Percentiles rank a stretch among this genome's conserved stretches.
Evolutionary conservation across 2,888 invertebrate genomes (phyloP).

Genomic region (Mystacides longicornis): DNA sequence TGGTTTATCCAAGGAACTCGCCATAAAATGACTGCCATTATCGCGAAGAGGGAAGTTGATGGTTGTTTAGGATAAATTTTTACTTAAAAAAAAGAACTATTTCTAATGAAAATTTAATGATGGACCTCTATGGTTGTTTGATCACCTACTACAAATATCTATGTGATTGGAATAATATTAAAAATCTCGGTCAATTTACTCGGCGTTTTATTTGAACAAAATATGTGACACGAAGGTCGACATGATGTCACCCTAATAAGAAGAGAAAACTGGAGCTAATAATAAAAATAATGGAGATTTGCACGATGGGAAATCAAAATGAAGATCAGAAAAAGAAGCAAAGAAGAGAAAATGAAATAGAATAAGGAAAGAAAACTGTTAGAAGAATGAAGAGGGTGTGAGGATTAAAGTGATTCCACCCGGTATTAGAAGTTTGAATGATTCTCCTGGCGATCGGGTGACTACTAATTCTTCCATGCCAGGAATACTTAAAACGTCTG

Average conservation of each 20-base stretch:
- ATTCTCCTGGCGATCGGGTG: no score
- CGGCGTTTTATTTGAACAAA: no score
- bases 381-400: not conserved
- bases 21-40: no score
- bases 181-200: no score
- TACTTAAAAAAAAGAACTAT: not conserved
- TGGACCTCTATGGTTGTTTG: no score
- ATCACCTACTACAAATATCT: no score
- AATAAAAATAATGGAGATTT: slow-evolving; percentile 1
- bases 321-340: not conserved
- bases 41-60: no score
- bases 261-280: not conserved
- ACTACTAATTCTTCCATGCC: no score
- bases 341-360: not conserved
- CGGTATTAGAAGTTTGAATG: no score
- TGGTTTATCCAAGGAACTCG: no score
- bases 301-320: slow-evolving; percentile 1
- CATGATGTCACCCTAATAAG: slow-evolving; percentile 1
- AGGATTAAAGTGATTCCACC: not conserved
- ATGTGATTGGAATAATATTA: not conserved
- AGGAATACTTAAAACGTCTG: no score
- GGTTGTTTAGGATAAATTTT: no score
- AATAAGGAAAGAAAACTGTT: not conserved
- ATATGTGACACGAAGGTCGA: not conserved
- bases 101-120: not conserved